Base-by-base conservation (phyloP, 2,888 invertebrate species). In the Leptopilina myrica region DNA sequence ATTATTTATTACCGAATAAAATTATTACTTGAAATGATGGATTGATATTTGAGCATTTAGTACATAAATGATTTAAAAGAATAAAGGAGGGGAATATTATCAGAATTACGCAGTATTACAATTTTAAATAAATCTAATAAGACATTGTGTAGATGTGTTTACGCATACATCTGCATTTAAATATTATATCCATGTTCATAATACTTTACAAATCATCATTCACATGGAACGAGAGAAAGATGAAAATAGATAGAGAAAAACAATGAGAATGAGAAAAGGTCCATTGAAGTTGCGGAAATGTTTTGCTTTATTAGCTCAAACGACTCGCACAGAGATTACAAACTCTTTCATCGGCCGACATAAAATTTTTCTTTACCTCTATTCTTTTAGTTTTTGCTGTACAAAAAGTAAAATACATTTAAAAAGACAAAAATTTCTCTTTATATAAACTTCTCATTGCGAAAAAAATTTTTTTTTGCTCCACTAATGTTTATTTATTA, bases 301-400 rank as follows among this genome's bases (percentile, higher is more conserved):
- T 62, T 62, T 62, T 62, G 62, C 62, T 62, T 62, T 62, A 62
- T 62, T 20, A 62, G 62, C 62, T 9, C 62, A 62, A 62, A 62
- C 62, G 4, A 62, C 62, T 62, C 20, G 62, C n/a, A 3, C 33
- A 33, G 2, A 62, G 62, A 59, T 59, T 56, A 56, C 56, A 43
- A 56, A 56, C 56, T 56, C 56, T 56, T 59, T 59, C n/a, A n/a
- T 62, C 62, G 20, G 62, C 62, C 62, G 62, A 62, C 62, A 62
- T 20, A 62, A 33, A 15, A 62, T 62, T 62, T 62, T 59, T 59
- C n/a, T 20, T 20, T 62, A 6, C 20, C 9, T 15, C 20, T 20
- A 15, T 20, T 62, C 15, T 15, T 20, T 26, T 62, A 2, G 20
- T 62, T 62, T 20, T 20, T 62, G 20, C 8, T 62, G 20, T 62